Base-by-base conservation (phyloP, 2,888 invertebrate genomes). In the Drosophila limbata region DNA sequence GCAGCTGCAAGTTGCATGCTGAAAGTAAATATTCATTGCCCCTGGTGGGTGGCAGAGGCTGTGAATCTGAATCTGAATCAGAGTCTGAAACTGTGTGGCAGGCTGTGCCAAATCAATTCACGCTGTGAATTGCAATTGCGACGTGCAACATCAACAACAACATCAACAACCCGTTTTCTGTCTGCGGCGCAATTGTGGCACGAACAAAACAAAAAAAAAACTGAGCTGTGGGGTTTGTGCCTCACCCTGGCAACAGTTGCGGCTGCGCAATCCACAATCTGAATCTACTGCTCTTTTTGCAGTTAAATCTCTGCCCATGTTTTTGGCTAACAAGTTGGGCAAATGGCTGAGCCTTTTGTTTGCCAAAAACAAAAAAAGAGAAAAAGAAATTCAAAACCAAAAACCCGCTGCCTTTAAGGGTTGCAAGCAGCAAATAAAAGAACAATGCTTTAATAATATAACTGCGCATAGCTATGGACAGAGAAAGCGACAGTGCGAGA, bases 361-460 rank as follows among this genome's bases (percentile, higher is more conserved):
- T 69, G 63, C 25, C 37, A 51, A 52, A 73, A 33, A 47, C 28
- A 45, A 37, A 17, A 5, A 15, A 35, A n/a, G n/a, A n/a, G n/a
- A 25, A 25, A 25, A 47, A 57, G 88, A 88, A 89, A 89, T 87
- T 87, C 79, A 89, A 89, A 89, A 88, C 87, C 86, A 17, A 67
- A 56, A 66, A 65, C 78, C 53, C 63, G 53, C 77, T 73, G 64
- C 52, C 50, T 64, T 71, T 86, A 84, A 79, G 83, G 86, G 84
- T 84, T 76, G 77, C 68, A 21, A 21, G 45, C 53, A 40, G 45
- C 65, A 75, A 66, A 70, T 37, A 73, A 84, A 84, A 84, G 84
- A 84, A 84, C 84, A 84, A 84, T 86, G 88, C 86, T 74, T 75
- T 81, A 75, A 84, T 84, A 84, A 79, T 77, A 81, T 79, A 73